Conservation (phyloP, 2,797 vertebrate species). For the Bradypodion pumilum region DNA sequence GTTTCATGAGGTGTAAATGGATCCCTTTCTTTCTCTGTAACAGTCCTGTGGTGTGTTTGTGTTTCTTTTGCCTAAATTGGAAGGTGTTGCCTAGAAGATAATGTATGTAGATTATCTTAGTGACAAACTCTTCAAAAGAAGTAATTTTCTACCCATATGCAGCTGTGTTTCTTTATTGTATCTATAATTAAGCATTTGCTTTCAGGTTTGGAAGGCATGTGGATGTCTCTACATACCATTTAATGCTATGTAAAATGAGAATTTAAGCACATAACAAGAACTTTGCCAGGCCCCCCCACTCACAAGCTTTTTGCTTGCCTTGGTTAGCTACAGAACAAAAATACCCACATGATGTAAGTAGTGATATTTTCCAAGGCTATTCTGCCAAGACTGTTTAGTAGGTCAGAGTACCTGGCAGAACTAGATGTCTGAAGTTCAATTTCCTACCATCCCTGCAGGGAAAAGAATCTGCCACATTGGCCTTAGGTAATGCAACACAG, state of each 20-base stretch:
- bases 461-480: no score
- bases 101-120: neutral
- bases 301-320: constrained; percentile 8
- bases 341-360: neutral
- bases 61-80: constrained; percentile 51
- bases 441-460: no score
- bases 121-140: constrained; percentile 28
- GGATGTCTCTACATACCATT: constrained; percentile 8
- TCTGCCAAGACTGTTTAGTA: no score
- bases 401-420: no score
- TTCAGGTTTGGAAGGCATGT: neutral
- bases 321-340: constrained; percentile 18
- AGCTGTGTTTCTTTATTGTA: constrained; percentile 50
- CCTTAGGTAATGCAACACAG: no score
- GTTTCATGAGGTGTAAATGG: neutral
- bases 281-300: constrained; percentile 10
- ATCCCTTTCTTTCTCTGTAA: neutral
- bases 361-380: neutral
- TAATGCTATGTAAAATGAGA: constrained; percentile 22
- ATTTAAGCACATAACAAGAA: neutral
- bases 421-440: no score
- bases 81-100: constrained; percentile 57
- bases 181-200: constrained; percentile 53
- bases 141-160: constrained; percentile 42
- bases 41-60: constrained; percentile 19